phyloP scores from a whole-genome alignment of 2,888 invertebrate genomes.

The Torymus texanus region DNA sequence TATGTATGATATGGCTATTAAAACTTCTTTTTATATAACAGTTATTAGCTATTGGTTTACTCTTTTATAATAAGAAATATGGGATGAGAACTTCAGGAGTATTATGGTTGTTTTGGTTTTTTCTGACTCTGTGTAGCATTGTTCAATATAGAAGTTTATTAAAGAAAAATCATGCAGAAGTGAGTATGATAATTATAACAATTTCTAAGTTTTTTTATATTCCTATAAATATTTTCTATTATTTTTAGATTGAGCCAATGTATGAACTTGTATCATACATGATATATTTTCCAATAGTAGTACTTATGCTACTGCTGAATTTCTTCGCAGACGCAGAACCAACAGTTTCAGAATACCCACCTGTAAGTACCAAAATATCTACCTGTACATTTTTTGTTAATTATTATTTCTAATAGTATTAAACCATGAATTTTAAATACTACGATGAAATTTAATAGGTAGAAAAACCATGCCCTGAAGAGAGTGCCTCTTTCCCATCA shows the following conservation, averaged over 20 bases:
- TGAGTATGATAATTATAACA: constrained; percentile 56
- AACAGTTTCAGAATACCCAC: constrained; percentile 82
- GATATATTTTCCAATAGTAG: constrained; percentile 85
- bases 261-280: constrained; percentile 86
- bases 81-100: constrained; percentile 94
- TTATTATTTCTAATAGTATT: background rate
- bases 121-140: constrained; percentile 83
- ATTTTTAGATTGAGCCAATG: constrained; percentile 70
- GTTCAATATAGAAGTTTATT: constrained; percentile 82
- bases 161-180: constrained; percentile 60
- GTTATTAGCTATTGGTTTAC: constrained; percentile 83
- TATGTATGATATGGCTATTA: background rate
- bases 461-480: constrained; percentile 92
- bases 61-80: constrained; percentile 87
- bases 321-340: constrained; percentile 88
- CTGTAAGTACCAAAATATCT: constrained; percentile 77
- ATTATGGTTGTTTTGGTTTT: constrained; percentile 93
- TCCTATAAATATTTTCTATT: constrained; percentile 50
- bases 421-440: too few relatives aligned
- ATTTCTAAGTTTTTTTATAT: constrained; percentile 20
- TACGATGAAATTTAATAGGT: constrained; percentile 62
- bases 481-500: constrained; percentile 89
- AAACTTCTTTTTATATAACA: constrained; percentile 73
- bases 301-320: constrained; percentile 85
- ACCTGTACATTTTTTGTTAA: constrained; percentile 12